Evolutionary conservation across 2,113 vertebrate genomes (phyloP), one percentile per base, ranked within the genome.

Genomic region (Pomatorhinus ruficollis): DNA sequence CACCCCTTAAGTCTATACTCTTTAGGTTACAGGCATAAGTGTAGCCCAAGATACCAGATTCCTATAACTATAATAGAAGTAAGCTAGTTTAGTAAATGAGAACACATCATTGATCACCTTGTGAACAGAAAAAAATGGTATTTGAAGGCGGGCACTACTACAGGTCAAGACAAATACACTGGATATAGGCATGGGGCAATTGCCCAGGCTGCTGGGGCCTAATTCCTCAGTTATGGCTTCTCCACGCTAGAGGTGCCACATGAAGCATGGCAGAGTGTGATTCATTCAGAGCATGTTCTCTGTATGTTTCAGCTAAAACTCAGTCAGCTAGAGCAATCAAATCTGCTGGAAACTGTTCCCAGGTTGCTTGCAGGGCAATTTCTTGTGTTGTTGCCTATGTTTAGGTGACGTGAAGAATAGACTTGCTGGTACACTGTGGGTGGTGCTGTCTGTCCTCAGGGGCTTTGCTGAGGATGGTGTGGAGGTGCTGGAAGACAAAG

Each of bases 131-230:
- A 64, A 56, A 33, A 9, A 7, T 3, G 4, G 21, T 5, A 9
- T 69, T 56, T 89, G 59, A 61, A 86, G 24, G 56, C 27, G 35
- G 14, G 7, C 5, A 7, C 15, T 70, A 5, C 22, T 59, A 4
- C 2, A 53, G 30, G 13, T 19, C 50, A 37, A 28, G 49, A 27
- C 1, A 66, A 40, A 24, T 69, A 31, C 8, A 8, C 5, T 35
- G 37, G 63, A 57, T 69, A 35, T 3, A 25, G 3, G 6, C 0
- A 0, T 42, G 71, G 31, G 42, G 4, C 37, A 70, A 39, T 15
- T 74, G 23, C 5, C 33, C 11, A 54, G 45, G 18, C 13, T 14
- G 20, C 20, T 23, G n/a, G 12, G 10, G 3, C 17, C 59, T 45
- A 57, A 52, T 57, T 54, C 25, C 25, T 89, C 54, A 68, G 11